Conservation (phyloP, 2,113 vertebrate species). For the Pleuronectes platessa region DNA sequence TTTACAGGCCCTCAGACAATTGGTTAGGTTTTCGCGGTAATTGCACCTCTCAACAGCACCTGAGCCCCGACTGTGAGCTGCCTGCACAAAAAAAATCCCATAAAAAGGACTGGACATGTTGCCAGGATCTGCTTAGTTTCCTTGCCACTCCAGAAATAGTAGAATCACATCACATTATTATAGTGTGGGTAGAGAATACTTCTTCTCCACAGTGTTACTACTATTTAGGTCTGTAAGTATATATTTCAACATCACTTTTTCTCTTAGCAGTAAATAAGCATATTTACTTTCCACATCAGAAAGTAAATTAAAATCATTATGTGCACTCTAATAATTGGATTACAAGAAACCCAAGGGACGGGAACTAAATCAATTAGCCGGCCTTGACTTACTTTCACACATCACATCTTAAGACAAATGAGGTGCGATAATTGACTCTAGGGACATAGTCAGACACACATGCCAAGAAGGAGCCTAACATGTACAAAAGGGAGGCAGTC, state of each 20-base stretch:
- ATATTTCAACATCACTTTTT: neutral
- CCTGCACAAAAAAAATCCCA: neutral
- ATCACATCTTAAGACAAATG: slow-evolving; percentile 64
- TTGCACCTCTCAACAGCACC: slow-evolving; percentile 68
- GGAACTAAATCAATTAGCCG: slow-evolving; percentile 62
- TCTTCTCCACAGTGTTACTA: neutral
- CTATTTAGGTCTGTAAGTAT: neutral
- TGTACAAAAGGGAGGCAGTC: slow-evolving; percentile 52
- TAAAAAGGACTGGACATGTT: slow-evolving; percentile 15
- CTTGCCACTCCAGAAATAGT: neutral
- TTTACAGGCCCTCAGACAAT: slow-evolving; percentile 61
- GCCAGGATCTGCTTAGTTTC: slow-evolving; percentile 2
- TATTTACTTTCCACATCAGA: slow-evolving; percentile 50
- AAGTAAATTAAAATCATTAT: slow-evolving; percentile 57
- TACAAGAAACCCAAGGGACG: slow-evolving; percentile 48
- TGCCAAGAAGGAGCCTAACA: slow-evolving; percentile 44
- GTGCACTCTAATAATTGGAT: slow-evolving; percentile 62
- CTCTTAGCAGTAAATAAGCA: slow-evolving; percentile 18
- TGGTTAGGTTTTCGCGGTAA: slow-evolving; percentile 68
- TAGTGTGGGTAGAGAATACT: neutral
- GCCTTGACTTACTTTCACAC: slow-evolving; percentile 66
- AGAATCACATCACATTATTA: neutral
- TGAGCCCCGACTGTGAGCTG: slow-evolving; percentile 57
- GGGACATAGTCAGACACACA: slow-evolving; percentile 43
- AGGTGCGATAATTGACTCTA: slow-evolving; percentile 53